Conservation (phyloP, 2,888 invertebrate genomes). For the Orthosia incerta region DNA sequence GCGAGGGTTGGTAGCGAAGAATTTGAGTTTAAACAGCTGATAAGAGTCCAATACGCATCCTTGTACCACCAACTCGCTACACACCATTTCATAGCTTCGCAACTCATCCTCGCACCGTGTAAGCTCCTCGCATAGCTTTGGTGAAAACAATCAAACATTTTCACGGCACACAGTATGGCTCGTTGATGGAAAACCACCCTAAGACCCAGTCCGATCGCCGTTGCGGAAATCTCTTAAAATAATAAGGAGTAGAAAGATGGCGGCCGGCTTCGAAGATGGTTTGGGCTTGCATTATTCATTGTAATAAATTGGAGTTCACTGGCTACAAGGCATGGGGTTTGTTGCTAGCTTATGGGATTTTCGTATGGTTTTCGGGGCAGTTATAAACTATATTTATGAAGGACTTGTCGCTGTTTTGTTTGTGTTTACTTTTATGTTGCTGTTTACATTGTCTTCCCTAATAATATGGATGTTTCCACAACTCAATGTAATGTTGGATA, state of each 20-base stretch:
- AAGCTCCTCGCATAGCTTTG: background rate
- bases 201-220: slow-evolving; percentile 30
- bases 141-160: background rate
- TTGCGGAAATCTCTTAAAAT: slow-evolving; percentile 65
- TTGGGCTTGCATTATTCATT: slow-evolving; percentile 81
- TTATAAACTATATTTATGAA: slow-evolving; percentile 50
- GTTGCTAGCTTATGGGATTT: slow-evolving; percentile 57
- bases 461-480: background rate
- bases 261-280: slow-evolving; percentile 41
- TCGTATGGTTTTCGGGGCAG: slow-evolving; percentile 46
- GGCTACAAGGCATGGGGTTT: slow-evolving; percentile 62
- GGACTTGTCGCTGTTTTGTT: slow-evolving; percentile 37
- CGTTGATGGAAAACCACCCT: background rate
- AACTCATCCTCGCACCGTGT: background rate
- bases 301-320: slow-evolving; percentile 78
- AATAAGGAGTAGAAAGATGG: slow-evolving; percentile 61
- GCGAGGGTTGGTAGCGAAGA: too few relatives aligned
- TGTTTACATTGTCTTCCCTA: slow-evolving; percentile 10
- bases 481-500: background rate
- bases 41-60: background rate
- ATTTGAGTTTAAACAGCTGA: background rate
- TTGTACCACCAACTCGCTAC: background rate
- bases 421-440: slow-evolving; percentile 20
- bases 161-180: background rate
- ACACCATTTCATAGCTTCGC: background rate